Evolutionary conservation across 2,797 vertebrate genomes (phyloP), one percentile per base, ranked within the genome.

Genomic region (Pogonophryne albipinna): DNA sequence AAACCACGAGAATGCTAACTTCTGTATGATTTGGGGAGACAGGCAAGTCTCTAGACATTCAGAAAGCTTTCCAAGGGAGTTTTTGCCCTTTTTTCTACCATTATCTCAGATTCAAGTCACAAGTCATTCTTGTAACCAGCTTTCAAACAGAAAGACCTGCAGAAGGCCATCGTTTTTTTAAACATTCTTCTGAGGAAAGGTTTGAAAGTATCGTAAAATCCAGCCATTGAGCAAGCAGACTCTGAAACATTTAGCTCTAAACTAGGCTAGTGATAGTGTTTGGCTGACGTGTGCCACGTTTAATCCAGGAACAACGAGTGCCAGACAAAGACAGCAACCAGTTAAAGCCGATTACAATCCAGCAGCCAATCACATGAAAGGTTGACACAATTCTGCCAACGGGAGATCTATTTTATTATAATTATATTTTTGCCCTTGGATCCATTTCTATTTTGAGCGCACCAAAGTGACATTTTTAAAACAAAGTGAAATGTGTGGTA

Each of bases 321-420:
- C 2, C 50, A 58, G 71, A 56, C 47, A 73, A 80, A 74, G 47
- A 59, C 62, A 51, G 38, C 49, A 41, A 41, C 47, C 45, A 71
- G 14, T 58, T 42, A 71, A 86, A 85, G 70, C 69, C 10, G 68
- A 83, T 85, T 84, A 85, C 60, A 77, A 74, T 27, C 71, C 66
- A 62, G 46, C 60, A 78, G 76, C 75, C 84, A 80, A 76, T 86
- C 74, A 71, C 60, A 74, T 53, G 9, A 49, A 55, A 78, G 75
- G 62, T 20, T 61, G 10, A 45, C 27, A 74, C 3, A 14, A 69
- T 72, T 78, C 50, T 44, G 44, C n/a, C 16, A 60, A 60, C 13
- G 50, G 17, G 6, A 15, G 9, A 60, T 66, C 59, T 53, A 10
- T 68, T 74, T 62, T 16, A 57, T 67, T 56, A 17, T 31, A 45